Conservation (phyloP, 2,113 vertebrate genomes). For the Charina bottae region DNA sequence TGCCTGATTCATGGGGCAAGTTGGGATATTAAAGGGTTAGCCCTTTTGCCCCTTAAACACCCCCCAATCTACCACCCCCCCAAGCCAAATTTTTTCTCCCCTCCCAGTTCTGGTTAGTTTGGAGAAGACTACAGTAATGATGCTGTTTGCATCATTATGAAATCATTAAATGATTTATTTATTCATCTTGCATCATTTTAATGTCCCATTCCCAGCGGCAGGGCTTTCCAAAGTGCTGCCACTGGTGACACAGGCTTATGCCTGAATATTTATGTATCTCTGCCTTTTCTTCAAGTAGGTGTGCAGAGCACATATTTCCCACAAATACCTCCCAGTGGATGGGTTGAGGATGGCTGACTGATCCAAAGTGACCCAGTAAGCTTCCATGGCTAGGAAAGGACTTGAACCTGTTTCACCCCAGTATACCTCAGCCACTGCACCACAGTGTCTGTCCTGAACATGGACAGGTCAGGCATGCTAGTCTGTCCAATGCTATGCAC, state of each 20-base stretch:
- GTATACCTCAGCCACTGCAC: neutral
- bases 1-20: neutral
- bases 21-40: neutral
- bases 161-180: neutral
- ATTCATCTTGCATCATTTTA: neutral
- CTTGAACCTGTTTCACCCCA: neutral
- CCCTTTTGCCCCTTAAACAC: neutral
- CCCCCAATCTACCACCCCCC: neutral
- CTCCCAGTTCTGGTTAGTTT: neutral
- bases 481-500: neutral
- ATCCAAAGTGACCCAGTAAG: neutral
- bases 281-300: neutral
- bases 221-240: too few species aligned
- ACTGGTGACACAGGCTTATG: too few species aligned
- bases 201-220: neutral
- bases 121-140: neutral
- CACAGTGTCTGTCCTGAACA: neutral
- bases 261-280: neutral
- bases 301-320: neutral
- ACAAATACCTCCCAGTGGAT: neutral
- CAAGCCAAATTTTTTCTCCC: neutral
- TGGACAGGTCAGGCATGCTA: neutral
- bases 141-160: neutral
- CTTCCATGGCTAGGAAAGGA: neutral
- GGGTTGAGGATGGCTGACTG: neutral